A percentile compares a stretch with the other conserved stretches of the same genome.
Evolutionary conservation across 2,797 vertebrate species (phyloP).

Genomic region (Masticophis lateralis): DNA sequence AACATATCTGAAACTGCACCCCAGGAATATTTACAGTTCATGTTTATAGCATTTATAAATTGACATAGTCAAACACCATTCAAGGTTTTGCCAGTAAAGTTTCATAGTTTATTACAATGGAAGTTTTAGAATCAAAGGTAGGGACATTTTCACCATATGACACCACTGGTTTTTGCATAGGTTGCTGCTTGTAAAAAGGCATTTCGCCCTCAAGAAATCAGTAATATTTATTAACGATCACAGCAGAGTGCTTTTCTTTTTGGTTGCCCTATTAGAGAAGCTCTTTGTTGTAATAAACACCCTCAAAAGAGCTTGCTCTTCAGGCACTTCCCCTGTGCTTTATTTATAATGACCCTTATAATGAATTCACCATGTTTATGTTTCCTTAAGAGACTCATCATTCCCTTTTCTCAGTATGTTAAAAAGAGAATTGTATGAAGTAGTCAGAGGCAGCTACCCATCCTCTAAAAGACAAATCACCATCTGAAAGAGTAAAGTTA

Average conservation of each 20-base stretch:
- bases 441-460: slow-evolving; percentile 43
- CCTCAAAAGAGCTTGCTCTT: slow-evolving; percentile 69
- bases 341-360: slow-evolving; percentile 79
- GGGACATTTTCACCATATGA: neutral
- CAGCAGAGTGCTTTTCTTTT: slow-evolving; percentile 71
- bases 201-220: slow-evolving; percentile 72
- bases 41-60: neutral
- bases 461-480: slow-evolving; percentile 35
- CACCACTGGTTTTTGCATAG: neutral
- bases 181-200: slow-evolving; percentile 55
- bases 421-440: slow-evolving; percentile 64
- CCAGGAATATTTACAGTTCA: neutral
- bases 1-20: neutral
- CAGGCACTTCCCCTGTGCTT: slow-evolving; percentile 76
- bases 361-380: slow-evolving; percentile 74
- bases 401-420: slow-evolving; percentile 69
- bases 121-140: neutral
- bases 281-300: slow-evolving; percentile 77
- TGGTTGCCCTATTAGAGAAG: slow-evolving; percentile 74
- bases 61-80: neutral
- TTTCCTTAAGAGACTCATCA: slow-evolving; percentile 78
- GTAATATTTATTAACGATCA: slow-evolving; percentile 71
- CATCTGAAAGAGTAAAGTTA: slow-evolving; percentile 23
- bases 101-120: neutral
- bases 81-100: neutral